phyloP scores from a whole-genome alignment of 1,140 invertebrate genomes.

The Trachymyrmex cornetzi region DNA sequence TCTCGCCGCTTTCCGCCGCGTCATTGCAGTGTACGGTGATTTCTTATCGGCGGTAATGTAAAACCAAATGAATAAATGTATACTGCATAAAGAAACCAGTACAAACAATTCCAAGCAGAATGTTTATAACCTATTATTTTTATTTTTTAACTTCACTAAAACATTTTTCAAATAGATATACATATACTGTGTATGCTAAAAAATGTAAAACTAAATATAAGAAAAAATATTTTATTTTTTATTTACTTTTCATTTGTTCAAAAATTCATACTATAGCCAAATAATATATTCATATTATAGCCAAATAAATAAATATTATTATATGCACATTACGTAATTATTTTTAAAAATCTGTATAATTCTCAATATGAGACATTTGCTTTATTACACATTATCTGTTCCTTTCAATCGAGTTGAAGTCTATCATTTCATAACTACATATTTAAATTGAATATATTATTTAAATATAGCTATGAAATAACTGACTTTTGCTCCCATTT shows the following conservation, averaged over 20 bases:
- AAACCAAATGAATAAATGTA: background rate
- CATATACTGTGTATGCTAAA: background rate
- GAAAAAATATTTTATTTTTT: background rate
- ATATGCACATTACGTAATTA: background rate
- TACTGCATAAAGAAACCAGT: background rate
- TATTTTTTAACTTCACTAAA: background rate
- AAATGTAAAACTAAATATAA: background rate
- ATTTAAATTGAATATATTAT: background rate
- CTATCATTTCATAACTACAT: too few species aligned
- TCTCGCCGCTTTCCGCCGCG: background rate
- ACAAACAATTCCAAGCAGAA: background rate
- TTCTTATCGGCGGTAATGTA: constrained; percentile 1
- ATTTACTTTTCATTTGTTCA: background rate
- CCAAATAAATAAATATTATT: background rate
- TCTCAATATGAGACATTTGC: too few species aligned
- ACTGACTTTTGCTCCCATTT: background rate
- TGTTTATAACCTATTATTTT: background rate
- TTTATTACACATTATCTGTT: too few species aligned
- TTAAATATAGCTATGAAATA: background rate
- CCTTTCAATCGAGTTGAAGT: background rate
- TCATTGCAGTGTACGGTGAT: background rate
- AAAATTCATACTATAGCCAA: background rate
- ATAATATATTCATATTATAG: too few species aligned
- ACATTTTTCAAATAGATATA: background rate
- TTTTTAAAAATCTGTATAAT: background rate